Percentiles rank a stretch among this genome's conserved stretches.
Conservation (phyloP, 1,140 invertebrate species). For the Metaphire vulgaris region DNA sequence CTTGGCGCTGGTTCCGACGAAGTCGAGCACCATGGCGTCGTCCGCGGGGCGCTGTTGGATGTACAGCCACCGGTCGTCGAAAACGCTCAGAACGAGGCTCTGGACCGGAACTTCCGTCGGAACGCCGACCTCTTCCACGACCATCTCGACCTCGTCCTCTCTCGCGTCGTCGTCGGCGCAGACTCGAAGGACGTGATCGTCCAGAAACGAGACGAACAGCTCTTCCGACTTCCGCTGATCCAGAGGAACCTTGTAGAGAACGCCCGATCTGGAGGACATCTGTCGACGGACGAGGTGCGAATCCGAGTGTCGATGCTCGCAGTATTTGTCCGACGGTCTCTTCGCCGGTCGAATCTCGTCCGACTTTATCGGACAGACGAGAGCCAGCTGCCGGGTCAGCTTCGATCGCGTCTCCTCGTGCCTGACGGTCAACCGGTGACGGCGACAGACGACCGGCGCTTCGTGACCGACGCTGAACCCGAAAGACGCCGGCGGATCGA, state of each 20-base stretch:
- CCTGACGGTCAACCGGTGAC: not conserved
- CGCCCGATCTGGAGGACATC: not conserved
- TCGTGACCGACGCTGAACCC: too few relatives aligned
- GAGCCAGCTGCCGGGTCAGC: not conserved
- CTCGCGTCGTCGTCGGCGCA: not conserved
- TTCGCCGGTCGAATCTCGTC: not conserved
- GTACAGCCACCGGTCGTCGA: not conserved
- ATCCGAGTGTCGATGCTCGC: not conserved
- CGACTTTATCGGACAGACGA: not conserved
- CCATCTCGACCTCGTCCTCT: not conserved
- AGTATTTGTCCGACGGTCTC: not conserved
- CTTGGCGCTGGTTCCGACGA: not conserved
- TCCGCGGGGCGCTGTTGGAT: not conserved
- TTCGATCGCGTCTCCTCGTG: not conserved
- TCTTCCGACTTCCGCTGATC: not conserved
- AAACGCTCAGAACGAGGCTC: not conserved
- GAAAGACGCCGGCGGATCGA: not conserved
- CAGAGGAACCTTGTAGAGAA: not conserved
- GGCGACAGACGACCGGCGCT: not conserved
- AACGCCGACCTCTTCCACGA: not conserved
- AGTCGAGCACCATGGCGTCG: not conserved
- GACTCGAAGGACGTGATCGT: not conserved
- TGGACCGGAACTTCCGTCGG: conserved; percentile 1
- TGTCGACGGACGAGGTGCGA: not conserved
- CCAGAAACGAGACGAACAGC: not conserved